Evolutionary conservation across 2,113 vertebrate genomes (phyloP).

Genomic region (Antechinus stuartii): DNA sequence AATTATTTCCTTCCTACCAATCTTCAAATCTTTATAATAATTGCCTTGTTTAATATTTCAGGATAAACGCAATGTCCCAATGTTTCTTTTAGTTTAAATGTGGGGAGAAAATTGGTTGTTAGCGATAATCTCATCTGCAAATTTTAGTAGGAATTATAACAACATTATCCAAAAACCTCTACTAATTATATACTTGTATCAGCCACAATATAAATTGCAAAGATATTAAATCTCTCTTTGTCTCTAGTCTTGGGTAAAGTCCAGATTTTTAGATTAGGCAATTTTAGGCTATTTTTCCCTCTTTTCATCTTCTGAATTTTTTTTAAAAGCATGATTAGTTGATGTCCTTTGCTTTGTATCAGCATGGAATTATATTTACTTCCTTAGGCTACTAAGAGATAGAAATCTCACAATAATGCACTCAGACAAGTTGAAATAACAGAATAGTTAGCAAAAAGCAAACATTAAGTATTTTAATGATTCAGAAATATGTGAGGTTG

Average conservation of each 20-base stretch:
- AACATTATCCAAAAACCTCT: conserved; percentile 73
- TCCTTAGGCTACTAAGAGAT: background rate
- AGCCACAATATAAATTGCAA: conserved; percentile 75
- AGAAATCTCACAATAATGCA: background rate
- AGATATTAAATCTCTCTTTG: conserved; percentile 69
- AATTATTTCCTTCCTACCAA: conserved; percentile 41
- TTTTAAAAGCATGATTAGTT: conserved; percentile 57
- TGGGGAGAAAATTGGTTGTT: conserved; percentile 74
- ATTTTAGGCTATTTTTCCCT: conserved; percentile 34
- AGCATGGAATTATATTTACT: conserved; percentile 42
- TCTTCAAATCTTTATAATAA: conserved; percentile 66
- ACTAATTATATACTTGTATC: conserved; percentile 74
- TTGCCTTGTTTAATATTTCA: conserved; percentile 78
- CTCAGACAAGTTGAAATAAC: conserved; percentile 29
- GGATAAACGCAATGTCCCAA: conserved; percentile 76
- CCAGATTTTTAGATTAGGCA: conserved; percentile 63
- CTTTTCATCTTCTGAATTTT: conserved; percentile 26
- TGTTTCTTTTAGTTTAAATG: conserved; percentile 69
- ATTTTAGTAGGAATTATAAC: conserved; percentile 79
- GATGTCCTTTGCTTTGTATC: conserved; percentile 44
- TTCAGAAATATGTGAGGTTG: conserved; percentile 45
- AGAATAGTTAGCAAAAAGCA: conserved; percentile 48
- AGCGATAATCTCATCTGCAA: conserved; percentile 74
- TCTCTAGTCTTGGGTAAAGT: conserved; percentile 66
- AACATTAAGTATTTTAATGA: conserved; percentile 43